phyloP scores from a whole-genome alignment of 2,113 vertebrate genomes.

The Oplegnathus fasciatus region DNA sequence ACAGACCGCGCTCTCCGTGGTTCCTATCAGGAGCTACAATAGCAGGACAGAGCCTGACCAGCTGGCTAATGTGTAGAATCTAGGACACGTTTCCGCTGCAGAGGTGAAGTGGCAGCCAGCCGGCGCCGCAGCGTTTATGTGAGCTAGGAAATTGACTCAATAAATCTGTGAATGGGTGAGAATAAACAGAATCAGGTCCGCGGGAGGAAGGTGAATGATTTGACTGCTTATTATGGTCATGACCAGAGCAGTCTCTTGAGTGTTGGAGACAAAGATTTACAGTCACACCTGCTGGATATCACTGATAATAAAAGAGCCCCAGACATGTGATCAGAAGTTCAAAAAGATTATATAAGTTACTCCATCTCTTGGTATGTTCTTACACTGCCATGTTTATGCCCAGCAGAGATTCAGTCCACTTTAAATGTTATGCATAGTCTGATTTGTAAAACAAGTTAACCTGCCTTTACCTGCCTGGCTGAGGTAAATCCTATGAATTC shows the following conservation, averaged over 20 bases:
- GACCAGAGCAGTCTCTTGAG: background rate
- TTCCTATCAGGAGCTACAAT: background rate
- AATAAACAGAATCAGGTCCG: conserved; percentile 43
- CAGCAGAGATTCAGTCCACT: background rate
- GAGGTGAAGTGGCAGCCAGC: conserved; percentile 38
- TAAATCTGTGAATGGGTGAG: conserved; percentile 51
- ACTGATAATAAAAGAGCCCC: conserved; percentile 21
- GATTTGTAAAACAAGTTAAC: too few relatives aligned
- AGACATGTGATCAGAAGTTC: conserved; percentile 19
- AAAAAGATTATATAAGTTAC: conserved; percentile 14
- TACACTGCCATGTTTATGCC: background rate
- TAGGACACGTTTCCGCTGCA: conserved; percentile 50
- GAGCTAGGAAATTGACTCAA: conserved; percentile 44
- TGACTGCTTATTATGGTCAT: conserved; percentile 24
- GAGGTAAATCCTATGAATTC: too few relatives aligned
- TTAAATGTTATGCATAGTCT: too few relatives aligned
- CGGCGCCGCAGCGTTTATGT: conserved; percentile 38
- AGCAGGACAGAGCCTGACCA: conserved; percentile 36
- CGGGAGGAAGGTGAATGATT: conserved; percentile 35
- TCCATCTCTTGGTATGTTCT: background rate
- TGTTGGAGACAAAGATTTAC: conserved; percentile 26
- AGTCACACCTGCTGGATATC: conserved; percentile 31
- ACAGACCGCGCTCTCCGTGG: conserved; percentile 1
- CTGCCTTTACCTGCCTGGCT: too few relatives aligned
- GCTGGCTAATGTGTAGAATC: conserved; percentile 41